These are phyloP conservation scores for Palythoa caribaeorum DNA, from an alignment of 92 coral and sea anemone species.

Conservation along the genomic window DNA sequence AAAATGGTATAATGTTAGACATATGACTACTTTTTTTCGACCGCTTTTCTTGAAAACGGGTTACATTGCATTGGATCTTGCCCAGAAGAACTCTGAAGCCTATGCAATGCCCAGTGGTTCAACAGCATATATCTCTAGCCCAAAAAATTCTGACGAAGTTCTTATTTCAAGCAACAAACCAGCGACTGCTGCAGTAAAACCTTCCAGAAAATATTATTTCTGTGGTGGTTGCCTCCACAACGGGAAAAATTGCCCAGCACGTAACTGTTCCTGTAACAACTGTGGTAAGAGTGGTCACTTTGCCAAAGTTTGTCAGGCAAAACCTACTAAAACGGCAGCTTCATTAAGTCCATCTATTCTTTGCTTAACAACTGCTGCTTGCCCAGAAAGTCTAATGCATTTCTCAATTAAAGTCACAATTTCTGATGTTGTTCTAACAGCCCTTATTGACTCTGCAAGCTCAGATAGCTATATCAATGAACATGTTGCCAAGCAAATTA, in stretches of 20 bases:
- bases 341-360: not conserved
- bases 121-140: no score
- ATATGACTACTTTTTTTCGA: no score
- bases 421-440: constrained; percentile 1
- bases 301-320: constrained; percentile 35
- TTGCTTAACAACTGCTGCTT: constrained; percentile 17
- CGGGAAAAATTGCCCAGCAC: constrained; percentile 27
- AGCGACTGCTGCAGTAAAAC: not conserved
- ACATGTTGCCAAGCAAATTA: not conserved
- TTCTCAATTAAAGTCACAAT: not conserved
- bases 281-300: constrained; percentile 33
- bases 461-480: constrained; percentile 27
- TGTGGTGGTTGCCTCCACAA: not conserved
- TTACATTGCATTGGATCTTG: no score
- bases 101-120: no score
- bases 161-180: not conserved
- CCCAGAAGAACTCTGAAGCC: no score
- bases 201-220: constrained; percentile 22
- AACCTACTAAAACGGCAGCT: not conserved
- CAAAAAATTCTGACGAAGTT: no score
- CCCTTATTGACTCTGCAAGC: constrained; percentile 37
- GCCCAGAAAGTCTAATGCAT: constrained; percentile 19
- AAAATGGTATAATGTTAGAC: no score
- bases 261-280: constrained; percentile 16
- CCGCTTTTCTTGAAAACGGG: no score